Percentiles rank a stretch among this genome's conserved stretches.
These are phyloP conservation scores for Poecilia picta DNA, from an alignment of 2,797 vertebrate genomes.

Conservation along the genomic window DNA sequence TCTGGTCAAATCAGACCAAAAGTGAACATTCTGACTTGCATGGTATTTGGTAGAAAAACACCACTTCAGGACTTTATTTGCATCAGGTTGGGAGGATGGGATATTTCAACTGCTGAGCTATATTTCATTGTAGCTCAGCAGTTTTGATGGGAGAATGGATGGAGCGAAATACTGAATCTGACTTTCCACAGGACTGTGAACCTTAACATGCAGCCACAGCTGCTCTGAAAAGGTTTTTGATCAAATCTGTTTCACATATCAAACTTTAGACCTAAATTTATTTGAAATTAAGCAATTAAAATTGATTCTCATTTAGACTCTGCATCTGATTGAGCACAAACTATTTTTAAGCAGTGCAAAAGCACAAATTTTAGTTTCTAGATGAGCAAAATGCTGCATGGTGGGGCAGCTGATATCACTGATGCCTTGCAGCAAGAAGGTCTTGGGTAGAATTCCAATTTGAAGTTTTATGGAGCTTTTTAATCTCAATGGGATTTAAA, in stretches of 20 bases:
- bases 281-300: not conserved
- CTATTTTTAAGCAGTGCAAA: not conserved
- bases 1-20: not conserved
- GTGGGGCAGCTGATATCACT: not conserved
- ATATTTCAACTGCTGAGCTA: not conserved
- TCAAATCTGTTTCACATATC: not conserved
- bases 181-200: not conserved
- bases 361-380: not conserved
- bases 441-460: not conserved
- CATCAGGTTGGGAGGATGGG: not conserved
- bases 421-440: not conserved
- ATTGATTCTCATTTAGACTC: not conserved
- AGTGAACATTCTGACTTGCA: not conserved
- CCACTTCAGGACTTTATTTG: not conserved
- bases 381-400: not conserved
- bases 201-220: not conserved
- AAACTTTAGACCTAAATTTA: not conserved
- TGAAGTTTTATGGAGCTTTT: not conserved
- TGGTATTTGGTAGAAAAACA: not conserved
- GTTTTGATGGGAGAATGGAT: not conserved
- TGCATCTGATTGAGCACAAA: not conserved
- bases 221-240: not conserved
- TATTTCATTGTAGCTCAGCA: not conserved
- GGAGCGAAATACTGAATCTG: not conserved
- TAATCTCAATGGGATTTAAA: too few species aligned